A percentile compares a stretch with the other conserved stretches of the same genome.
phyloP scores from a whole-genome alignment of 2,888 invertebrate genomes.

The Acronicta aceris region DNA sequence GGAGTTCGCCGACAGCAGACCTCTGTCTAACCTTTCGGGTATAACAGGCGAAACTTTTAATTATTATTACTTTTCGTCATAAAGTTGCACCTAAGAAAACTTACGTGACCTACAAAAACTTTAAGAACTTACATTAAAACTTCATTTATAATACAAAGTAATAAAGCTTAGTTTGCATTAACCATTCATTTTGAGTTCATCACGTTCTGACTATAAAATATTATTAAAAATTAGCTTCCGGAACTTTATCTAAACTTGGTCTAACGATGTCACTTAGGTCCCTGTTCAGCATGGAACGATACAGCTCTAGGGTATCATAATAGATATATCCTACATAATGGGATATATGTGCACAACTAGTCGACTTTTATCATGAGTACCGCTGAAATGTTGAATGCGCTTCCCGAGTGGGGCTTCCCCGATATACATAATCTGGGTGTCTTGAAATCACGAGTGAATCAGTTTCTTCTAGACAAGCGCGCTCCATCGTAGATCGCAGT shows the following conservation, averaged over 20 bases:
- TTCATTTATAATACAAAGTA: slow-evolving; percentile 15
- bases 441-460: no score
- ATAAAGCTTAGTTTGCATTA: slow-evolving; percentile 17
- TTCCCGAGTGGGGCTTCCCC: no score
- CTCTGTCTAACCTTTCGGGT: no score
- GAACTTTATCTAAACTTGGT: slow-evolving; percentile 28
- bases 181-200: slow-evolving; percentile 26
- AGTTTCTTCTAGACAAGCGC: no score
- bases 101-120: slow-evolving; percentile 29
- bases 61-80: background rate
- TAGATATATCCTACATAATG: no score
- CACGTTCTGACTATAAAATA: slow-evolving; percentile 28
- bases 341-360: no score
- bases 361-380: no score
- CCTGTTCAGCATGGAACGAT: slow-evolving; percentile 18
- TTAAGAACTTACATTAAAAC: slow-evolving; percentile 22
- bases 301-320: background rate
- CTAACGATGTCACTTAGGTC: slow-evolving; percentile 21
- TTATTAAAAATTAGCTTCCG: slow-evolving; percentile 35
- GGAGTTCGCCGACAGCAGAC: no score
- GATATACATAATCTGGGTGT: no score
- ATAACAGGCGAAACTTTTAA: no score
- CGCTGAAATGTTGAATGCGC: no score
- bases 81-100: background rate
- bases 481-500: no score